phyloP scores from a whole-genome alignment of 2,113 vertebrate genomes.

The Osmerus mordax region DNA sequence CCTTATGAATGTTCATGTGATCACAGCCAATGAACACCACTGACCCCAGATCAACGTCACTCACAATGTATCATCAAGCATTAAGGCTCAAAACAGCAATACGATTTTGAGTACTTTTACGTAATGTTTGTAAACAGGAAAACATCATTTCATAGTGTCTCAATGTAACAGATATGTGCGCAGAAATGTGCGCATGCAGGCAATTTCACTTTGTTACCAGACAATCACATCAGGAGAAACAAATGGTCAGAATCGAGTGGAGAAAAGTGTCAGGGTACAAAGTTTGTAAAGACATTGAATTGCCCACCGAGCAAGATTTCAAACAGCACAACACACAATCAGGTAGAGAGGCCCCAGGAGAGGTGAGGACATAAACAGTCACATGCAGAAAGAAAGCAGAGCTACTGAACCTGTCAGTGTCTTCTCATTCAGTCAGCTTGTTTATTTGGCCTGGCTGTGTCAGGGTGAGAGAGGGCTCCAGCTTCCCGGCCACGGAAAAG shows the following conservation, averaged over 20 bases:
- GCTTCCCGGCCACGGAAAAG: conserved; percentile 14
- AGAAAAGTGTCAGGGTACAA: too few relatives aligned
- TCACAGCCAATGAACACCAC: not conserved
- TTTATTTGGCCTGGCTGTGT: not conserved
- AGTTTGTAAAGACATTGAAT: too few relatives aligned
- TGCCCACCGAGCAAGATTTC: too few relatives aligned
- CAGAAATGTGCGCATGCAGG: too few relatives aligned
- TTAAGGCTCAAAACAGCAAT: not conserved
- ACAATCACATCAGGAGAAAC: too few relatives aligned
- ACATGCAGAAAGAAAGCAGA: conserved; percentile 6
- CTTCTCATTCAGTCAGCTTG: not conserved
- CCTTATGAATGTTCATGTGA: too few relatives aligned
- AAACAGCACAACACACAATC: too few relatives aligned
- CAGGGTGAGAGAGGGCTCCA: not conserved
- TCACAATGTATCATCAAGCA: too few relatives aligned
- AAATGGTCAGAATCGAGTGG: too few relatives aligned
- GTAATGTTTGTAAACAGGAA: not conserved
- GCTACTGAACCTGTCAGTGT: not conserved
- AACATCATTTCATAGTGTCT: not conserved
- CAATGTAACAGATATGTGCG: not conserved
- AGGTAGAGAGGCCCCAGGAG: too few relatives aligned
- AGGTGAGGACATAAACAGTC: not conserved
- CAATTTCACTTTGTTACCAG: too few relatives aligned
- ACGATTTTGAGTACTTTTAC: not conserved
- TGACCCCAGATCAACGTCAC: not conserved